Conservation (phyloP, 2,888 invertebrate species). For the Tenodera sinensis region DNA sequence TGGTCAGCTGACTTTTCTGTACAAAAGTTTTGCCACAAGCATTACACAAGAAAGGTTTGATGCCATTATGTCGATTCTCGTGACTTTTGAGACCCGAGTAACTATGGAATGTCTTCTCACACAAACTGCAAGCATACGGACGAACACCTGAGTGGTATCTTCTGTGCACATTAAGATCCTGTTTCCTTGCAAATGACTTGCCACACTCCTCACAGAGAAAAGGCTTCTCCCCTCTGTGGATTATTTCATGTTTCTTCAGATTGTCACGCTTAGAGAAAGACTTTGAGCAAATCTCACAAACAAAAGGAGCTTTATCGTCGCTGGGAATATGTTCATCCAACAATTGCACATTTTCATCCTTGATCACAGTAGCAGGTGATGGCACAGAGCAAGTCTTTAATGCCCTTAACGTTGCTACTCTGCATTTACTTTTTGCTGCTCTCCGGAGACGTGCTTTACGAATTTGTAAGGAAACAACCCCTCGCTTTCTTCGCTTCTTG, state of each 20-base stretch:
- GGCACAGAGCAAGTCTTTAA: background rate
- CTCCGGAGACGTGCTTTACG: background rate
- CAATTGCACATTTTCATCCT: background rate
- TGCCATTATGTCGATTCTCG: constrained; percentile 21
- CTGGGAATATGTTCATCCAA: background rate
- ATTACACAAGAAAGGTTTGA: constrained; percentile 33
- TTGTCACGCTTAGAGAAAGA: constrained; percentile 22
- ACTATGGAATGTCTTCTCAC: constrained; percentile 33
- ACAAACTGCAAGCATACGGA: constrained; percentile 34
- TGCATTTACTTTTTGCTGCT: background rate
- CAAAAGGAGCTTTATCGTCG: constrained; percentile 2
- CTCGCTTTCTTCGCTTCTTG: background rate
- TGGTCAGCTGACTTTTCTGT: constrained; percentile 35
- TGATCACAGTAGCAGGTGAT: background rate
- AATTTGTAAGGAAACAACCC: background rate
- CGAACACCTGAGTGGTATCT: constrained; percentile 33
- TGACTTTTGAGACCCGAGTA: constrained; percentile 28
- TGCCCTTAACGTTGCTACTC: background rate
- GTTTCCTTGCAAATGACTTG: constrained; percentile 46
- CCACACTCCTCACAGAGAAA: constrained; percentile 49
- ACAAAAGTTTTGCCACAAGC: constrained; percentile 36
- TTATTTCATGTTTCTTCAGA: constrained; percentile 22
- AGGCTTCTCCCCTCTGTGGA: constrained; percentile 40
- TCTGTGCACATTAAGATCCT: constrained; percentile 34
- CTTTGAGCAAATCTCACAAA: constrained; percentile 19